Conservation (phyloP, 2,888 invertebrate genomes). For the Xylocampa areola region DNA sequence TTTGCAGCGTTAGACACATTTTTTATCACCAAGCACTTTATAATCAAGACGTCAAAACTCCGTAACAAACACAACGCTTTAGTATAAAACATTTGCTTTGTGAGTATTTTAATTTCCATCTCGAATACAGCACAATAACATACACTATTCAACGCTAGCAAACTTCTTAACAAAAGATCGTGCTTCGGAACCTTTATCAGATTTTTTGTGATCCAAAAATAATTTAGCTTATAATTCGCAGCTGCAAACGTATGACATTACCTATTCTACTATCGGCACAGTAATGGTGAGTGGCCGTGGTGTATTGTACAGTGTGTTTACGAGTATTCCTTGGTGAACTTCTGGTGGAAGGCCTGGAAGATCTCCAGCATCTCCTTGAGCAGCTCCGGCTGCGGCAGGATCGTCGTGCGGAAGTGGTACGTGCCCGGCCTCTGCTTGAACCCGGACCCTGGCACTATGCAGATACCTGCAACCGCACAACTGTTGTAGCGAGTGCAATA, state of each 20-base stretch:
- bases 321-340: conserved; percentile 90
- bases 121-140: background rate
- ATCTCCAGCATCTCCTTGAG: conserved; percentile 95
- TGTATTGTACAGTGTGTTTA: conserved; percentile 50
- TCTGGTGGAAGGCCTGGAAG: conserved; percentile 95
- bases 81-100: no score
- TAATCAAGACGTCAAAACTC: no score
- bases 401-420: conserved; percentile 98
- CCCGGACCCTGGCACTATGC: conserved; percentile 98
- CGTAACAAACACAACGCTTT: no score
- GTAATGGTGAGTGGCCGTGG: no score
- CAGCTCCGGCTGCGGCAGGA: conserved; percentile 96
- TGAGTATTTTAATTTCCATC: background rate
- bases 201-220: no score
- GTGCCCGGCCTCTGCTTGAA: conserved; percentile 98
- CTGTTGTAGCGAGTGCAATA: no score
- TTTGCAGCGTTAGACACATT: background rate
- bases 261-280: no score
- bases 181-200: no score
- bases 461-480: conserved; percentile 92
- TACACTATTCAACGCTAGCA: no score
- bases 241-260: conserved; percentile 21
- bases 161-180: no score
- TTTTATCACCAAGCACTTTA: background rate
- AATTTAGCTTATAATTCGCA: no score